Evolutionary conservation across 2,113 vertebrate genomes (phyloP).

Genomic region (Engystomops pustulosus): DNA sequence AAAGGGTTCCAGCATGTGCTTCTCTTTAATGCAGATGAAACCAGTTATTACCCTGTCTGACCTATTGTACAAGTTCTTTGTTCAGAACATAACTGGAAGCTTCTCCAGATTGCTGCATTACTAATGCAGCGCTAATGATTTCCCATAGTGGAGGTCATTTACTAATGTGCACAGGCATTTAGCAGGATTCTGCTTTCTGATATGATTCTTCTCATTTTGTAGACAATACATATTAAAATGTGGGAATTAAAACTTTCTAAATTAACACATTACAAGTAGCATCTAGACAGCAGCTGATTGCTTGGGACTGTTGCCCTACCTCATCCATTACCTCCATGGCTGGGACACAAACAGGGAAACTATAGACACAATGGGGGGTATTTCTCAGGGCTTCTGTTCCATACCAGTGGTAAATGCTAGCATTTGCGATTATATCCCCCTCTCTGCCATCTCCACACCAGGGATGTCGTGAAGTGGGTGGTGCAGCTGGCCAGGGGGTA

Average conservation of each 20-base stretch:
- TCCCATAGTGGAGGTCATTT: background rate
- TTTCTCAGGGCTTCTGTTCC: too few relatives aligned
- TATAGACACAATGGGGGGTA: too few relatives aligned
- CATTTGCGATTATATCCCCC: too few relatives aligned
- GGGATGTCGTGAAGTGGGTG: too few relatives aligned
- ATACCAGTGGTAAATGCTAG: too few relatives aligned
- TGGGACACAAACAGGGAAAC: too few relatives aligned
- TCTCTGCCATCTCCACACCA: too few relatives aligned
- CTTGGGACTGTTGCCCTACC: background rate
- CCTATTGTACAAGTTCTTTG: background rate
- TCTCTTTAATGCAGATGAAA: background rate
- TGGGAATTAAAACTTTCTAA: background rate
- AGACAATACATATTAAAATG: background rate
- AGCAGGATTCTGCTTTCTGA: background rate
- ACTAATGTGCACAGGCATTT: background rate
- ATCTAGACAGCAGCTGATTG: background rate
- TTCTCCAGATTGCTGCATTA: background rate
- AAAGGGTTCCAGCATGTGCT: background rate
- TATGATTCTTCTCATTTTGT: background rate
- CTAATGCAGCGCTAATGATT: background rate
- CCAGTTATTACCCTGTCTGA: conserved; percentile 27
- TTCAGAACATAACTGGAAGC: conserved; percentile 4
- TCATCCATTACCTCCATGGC: too few relatives aligned
- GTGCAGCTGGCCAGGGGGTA: too few relatives aligned
- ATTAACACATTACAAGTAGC: background rate